These are phyloP conservation scores for Xestia rhomboidea DNA, from an alignment of 2,888 invertebrate genomes.

Conservation along the genomic window DNA sequence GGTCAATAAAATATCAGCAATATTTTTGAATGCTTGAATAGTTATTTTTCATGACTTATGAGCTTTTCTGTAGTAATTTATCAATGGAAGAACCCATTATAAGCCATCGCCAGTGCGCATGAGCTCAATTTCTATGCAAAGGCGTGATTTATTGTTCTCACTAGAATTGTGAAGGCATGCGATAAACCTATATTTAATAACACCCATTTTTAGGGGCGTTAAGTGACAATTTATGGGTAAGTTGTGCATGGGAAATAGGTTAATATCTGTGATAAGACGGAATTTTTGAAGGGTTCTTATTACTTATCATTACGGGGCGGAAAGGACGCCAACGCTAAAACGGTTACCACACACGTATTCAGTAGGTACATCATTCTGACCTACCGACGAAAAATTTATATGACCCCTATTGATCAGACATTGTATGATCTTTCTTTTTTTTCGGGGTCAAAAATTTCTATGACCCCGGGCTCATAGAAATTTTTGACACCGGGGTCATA, in stretches of 20 bases:
- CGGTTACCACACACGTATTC: too few relatives aligned
- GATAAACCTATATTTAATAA: constrained; percentile 27
- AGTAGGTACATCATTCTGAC: too few relatives aligned
- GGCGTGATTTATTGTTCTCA: constrained; percentile 42
- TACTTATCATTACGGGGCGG: background rate
- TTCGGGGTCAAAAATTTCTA: too few relatives aligned
- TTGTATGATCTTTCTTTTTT: too few relatives aligned
- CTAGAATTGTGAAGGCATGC: constrained; percentile 1
- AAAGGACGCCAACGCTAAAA: too few relatives aligned
- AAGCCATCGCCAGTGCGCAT: constrained; percentile 32
- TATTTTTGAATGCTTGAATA: background rate
- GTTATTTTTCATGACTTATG: constrained; percentile 7
- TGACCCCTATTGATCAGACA: too few relatives aligned
- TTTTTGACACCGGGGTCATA: too few relatives aligned
- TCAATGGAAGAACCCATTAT: constrained; percentile 43
- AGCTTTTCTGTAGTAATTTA: constrained; percentile 31
- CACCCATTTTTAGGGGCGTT: background rate
- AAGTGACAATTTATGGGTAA: background rate
- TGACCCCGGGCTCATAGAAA: too few relatives aligned
- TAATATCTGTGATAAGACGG: background rate
- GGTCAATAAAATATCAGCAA: constrained; percentile 14
- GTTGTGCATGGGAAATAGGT: background rate
- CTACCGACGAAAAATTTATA: too few relatives aligned
- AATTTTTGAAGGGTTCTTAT: background rate
- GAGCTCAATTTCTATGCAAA: constrained; percentile 47